phyloP scores from a whole-genome alignment of 2,888 invertebrate species.

The Trichacis sp. region DNA sequence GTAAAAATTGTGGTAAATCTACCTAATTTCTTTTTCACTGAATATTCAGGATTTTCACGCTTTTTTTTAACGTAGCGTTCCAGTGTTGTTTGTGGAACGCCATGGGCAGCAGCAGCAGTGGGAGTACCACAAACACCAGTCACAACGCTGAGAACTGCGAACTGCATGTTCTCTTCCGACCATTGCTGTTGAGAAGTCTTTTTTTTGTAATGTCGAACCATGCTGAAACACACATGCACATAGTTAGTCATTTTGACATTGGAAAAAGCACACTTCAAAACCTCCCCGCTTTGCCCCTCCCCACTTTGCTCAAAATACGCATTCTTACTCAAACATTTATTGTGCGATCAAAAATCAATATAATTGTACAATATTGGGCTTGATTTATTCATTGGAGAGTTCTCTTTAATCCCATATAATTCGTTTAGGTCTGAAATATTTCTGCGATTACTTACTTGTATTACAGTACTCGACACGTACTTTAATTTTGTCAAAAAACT shows the following conservation, averaged over 20 bases:
- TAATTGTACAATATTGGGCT: no score
- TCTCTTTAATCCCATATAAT: no score
- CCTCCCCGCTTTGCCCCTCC: neutral
- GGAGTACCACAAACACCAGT: neutral
- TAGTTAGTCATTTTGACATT: neutral
- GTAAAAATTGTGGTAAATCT: slow-evolving; percentile 23
- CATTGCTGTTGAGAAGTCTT: neutral
- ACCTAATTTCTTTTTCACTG: slow-evolving; percentile 13
- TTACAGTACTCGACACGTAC: no score
- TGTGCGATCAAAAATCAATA: no score
- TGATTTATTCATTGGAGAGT: no score
- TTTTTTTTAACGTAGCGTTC: slow-evolving; percentile 18
- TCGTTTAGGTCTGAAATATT: no score
- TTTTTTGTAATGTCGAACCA: neutral
- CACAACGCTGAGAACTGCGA: neutral
- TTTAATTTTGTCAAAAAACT: no score
- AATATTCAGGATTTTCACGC: neutral
- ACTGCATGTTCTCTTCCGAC: neutral
- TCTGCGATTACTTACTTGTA: no score
- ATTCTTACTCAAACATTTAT: no score
- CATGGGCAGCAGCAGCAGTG: slow-evolving; percentile 29
- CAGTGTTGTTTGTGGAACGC: slow-evolving; percentile 40
- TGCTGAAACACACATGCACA: neutral
- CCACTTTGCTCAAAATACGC: neutral
- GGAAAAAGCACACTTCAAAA: no score